Base-by-base conservation (phyloP, 2,888 invertebrate genomes). In the Morpho deidamia region DNA sequence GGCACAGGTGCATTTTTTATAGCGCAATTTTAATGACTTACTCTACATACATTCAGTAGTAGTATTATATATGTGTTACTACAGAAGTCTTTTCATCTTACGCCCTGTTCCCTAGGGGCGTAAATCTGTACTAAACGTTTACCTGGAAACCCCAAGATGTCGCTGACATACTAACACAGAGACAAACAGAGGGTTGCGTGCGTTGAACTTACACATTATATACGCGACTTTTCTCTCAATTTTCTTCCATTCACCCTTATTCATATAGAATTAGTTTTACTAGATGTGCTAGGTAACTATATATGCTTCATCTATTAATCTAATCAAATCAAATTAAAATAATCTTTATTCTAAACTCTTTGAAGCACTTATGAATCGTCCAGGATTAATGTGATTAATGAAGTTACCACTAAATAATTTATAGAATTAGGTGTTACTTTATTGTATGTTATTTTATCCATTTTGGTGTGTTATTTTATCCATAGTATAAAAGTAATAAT, bases 151-250 rank as follows among this genome's bases (percentile, higher is more conserved):
- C 56, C 58, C 51, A 54, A 59, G 61, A 62, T 59, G 62, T 62
- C 59, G 63, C 57, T 67, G 66, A 66, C 67, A 67, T 54, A 67
- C 56, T 67, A 64, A 67, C 67, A 67, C 56, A 64, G 56, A 58
- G 48, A 51, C 57, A 63, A 59, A 60, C 55, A 59, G 59, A 57
- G 59, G 56, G 59, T 59, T 42, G 55, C 53, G 64, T 64, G 71
- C 70, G 74, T 61, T 65, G 64, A 66, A 65, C 62, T 62, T 51
- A 39, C 11, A 48, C 43, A 52, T 52, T 60, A 50, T 58, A 57
- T 54, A 39, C 50, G 57, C 53, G 52, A 58, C 53, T 53, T 58
- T 59, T 53, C 60, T 60, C 58, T 61, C 56, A 54, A 59, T 58
- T 62, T 59, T 51, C 46, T 58, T 56, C 53, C 48, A 55, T 58